Base-by-base conservation (phyloP, 2,888 invertebrate genomes). In the Antheraea assamensis region DNA sequence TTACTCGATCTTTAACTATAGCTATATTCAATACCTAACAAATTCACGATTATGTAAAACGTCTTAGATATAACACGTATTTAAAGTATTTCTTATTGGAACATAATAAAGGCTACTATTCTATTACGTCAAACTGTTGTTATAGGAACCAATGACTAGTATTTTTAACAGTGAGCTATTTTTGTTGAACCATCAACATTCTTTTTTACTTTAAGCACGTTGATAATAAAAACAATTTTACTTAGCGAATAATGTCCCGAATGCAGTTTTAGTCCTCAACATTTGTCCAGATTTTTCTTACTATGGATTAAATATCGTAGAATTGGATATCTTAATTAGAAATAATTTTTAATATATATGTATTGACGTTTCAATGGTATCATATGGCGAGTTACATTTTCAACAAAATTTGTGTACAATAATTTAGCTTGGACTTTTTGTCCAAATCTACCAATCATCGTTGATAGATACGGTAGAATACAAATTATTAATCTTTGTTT, bases 401-500 rank as follows among this genome's bases (percentile, higher is more conserved):
- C 15, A 64, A 64, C 5, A 30, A 64, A 64, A 64, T 13, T 30
- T 4, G 7, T 30, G 27, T 30, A 30, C 5, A 64, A 64, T 30
- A 64, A 17, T 30, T 30, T 30, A 13, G 5, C 2, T 58, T 58
- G 13, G 2, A 30, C 1, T 17, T 42, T 30, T 27, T 1, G 27
- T 64, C 5, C 10, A 58, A 58, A 58, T 13, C 61, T 64, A 64
- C 61, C 61, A 64, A 30, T 30, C 61, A 64, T 64, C 61, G 5
- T 64, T 64, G 3, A 30, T 30, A 30, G 68, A 24, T n/a, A 78
- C 70, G 42, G 81, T 76, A 13, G 79, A 75, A 55, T 80, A 79
- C 83, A 83, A 86, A 70, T 86, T 82, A 49, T 76, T 81, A 19
- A 79, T 76, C 30, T 79, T 80, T 80, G 80, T 88, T 47, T 85